These are phyloP conservation scores for Erebia palarica DNA, from an alignment of 2,888 invertebrate genomes.

Conservation along the genomic window DNA sequence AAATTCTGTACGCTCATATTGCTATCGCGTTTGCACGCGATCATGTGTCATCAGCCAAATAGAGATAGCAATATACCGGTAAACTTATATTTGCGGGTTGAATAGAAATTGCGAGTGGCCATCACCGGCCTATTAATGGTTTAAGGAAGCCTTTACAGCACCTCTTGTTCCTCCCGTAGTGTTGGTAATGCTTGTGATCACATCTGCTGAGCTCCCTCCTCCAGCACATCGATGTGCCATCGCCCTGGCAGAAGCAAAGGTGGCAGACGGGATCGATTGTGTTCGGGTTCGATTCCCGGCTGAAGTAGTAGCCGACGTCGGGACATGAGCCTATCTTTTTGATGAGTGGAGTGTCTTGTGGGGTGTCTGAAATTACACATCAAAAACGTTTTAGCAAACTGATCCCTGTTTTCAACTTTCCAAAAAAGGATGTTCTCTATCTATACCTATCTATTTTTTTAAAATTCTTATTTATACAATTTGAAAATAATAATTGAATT, in stretches of 20 bases:
- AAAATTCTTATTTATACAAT: no score
- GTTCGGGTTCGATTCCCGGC: slow-evolving; percentile 45
- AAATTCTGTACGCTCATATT: no score
- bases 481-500: no score
- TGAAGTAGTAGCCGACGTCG: slow-evolving; percentile 58
- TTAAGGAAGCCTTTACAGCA: slow-evolving; percentile 32
- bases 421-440: no score
- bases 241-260: slow-evolving; percentile 64
- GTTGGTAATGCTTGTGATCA: slow-evolving; percentile 50
- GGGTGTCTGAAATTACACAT: slow-evolving; percentile 46
- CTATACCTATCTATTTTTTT: no score
- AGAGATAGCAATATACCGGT: no score
- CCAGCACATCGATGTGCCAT: slow-evolving; percentile 60
- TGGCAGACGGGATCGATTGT: slow-evolving; percentile 50
- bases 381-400: not conserved
- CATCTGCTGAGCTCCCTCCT: slow-evolving; percentile 54
- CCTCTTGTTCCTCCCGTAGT: slow-evolving; percentile 51
- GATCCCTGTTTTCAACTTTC: no score
- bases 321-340: slow-evolving; percentile 54
- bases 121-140: not conserved
- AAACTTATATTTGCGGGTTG: no score
- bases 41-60: no score
- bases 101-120: no score
- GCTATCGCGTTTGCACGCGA: no score
- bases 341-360: slow-evolving; percentile 46